Percentiles rank a stretch among this genome's conserved stretches.
These are phyloP conservation scores for Scolanthus callimorphus DNA, from an alignment of 92 coral and sea anemone genomes.

Conservation along the genomic window DNA sequence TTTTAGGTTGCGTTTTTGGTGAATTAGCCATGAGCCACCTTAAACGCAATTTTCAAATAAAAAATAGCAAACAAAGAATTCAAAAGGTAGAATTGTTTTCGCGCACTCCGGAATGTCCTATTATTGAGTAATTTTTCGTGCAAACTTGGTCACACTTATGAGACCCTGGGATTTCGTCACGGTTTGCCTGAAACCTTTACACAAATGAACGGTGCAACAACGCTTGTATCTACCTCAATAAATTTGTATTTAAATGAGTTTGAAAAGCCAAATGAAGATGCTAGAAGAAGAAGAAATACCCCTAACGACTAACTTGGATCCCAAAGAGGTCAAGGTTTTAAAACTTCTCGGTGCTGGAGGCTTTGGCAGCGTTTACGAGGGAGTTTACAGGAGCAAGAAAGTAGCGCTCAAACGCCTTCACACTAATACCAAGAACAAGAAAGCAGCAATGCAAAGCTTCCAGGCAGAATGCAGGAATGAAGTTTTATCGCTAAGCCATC, in stretches of 20 bases:
- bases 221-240: too few relatives aligned
- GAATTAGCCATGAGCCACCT: too few relatives aligned
- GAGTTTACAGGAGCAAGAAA: slow-evolving; percentile 56
- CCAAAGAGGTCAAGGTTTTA: slow-evolving; percentile 55
- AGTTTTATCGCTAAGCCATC: slow-evolving; percentile 74
- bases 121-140: too few relatives aligned
- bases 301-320: slow-evolving; percentile 55
- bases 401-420: slow-evolving; percentile 89
- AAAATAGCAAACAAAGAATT: too few relatives aligned
- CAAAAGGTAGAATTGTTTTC: too few relatives aligned
- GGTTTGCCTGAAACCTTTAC: too few relatives aligned
- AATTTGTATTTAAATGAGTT: slow-evolving; percentile 1
- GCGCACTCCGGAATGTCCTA: too few relatives aligned
- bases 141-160: too few relatives aligned
- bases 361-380: slow-evolving; percentile 88
- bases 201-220: too few relatives aligned
- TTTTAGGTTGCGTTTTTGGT: too few relatives aligned
- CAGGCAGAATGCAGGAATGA: slow-evolving; percentile 81
- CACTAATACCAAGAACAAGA: slow-evolving; percentile 91
- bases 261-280: background rate
- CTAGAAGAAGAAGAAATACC: slow-evolving; percentile 12
- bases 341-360: slow-evolving; percentile 89
- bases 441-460: slow-evolving; percentile 97
- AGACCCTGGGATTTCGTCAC: too few relatives aligned
- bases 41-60: too few relatives aligned